Evolutionary conservation across 2,888 invertebrate genomes (phyloP).

Genomic region (Electrophaes corylata): DNA sequence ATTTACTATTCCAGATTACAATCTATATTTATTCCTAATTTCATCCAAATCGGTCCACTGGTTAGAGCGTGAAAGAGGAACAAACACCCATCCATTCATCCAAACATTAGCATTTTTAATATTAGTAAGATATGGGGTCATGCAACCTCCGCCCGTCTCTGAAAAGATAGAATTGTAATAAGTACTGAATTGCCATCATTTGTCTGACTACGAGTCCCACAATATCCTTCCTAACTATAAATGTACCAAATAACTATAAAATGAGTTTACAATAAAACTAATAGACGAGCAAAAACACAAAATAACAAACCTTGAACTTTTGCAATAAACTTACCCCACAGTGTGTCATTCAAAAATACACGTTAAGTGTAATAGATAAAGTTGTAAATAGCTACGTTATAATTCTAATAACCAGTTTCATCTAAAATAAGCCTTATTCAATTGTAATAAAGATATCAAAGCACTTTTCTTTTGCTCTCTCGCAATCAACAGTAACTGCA

Average conservation of each 20-base stretch:
- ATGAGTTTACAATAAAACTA: constrained; percentile 26
- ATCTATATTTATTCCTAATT: no score
- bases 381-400: not conserved
- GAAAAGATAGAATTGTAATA: no score
- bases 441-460: constrained; percentile 21
- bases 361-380: constrained; percentile 10
- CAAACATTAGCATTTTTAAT: no score
- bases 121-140: no score
- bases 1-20: no score
- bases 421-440: constrained; percentile 1
- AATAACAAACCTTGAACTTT: constrained; percentile 62
- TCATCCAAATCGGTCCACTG: no score
- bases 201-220: no score
- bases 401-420: not conserved
- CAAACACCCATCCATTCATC: no score
- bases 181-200: no score
- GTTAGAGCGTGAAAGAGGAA: no score
- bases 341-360: constrained; percentile 28
- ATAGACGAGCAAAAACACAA: constrained; percentile 44
- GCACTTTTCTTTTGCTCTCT: constrained; percentile 20
- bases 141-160: no score
- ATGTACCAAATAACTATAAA: not conserved
- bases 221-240: no score
- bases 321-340: constrained; percentile 39
- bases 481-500: not conserved